These are phyloP conservation scores for Eudasyphora cyanicolor DNA, from an alignment of 2,888 invertebrate species.

Conservation along the genomic window DNA sequence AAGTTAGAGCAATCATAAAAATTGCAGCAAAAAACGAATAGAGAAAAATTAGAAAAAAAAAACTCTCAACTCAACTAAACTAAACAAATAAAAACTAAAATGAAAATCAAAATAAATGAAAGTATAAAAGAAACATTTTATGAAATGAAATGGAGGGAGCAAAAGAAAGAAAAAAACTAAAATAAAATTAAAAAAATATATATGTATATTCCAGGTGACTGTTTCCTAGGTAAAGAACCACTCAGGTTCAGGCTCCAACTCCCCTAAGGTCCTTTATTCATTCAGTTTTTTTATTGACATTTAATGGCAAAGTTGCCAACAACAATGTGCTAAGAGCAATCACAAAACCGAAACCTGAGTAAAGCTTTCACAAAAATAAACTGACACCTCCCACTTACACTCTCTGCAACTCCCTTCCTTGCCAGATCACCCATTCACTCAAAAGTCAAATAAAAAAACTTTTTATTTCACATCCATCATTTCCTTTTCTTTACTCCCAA, in stretches of 20 bases:
- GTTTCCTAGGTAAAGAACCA: neutral
- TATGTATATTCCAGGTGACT: too few species aligned
- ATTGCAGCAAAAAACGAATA: neutral
- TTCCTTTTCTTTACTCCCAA: too few species aligned
- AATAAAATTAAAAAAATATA: neutral
- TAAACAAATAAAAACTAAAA: neutral
- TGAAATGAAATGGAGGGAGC: neutral
- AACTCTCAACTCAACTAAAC: neutral
- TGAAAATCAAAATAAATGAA: slow-evolving; percentile 16
- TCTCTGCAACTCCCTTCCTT: too few species aligned
- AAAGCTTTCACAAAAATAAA: neutral
- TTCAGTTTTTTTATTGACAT: slow-evolving; percentile 9
- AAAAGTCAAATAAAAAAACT: neutral
- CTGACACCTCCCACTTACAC: neutral
- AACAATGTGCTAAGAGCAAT: neutral
- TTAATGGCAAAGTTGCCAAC: neutral
- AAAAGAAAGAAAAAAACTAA: neutral
- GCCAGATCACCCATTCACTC: neutral
- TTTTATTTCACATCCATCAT: neutral
- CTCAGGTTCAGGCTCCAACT: neutral
- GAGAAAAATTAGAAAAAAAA: neutral
- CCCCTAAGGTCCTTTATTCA: neutral
- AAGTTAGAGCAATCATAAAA: slow-evolving; percentile 70
- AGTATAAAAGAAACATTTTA: neutral
- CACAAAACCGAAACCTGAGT: neutral